phyloP scores from a whole-genome alignment of 2,797 vertebrate genomes.

The Antrozous pallidus region DNA sequence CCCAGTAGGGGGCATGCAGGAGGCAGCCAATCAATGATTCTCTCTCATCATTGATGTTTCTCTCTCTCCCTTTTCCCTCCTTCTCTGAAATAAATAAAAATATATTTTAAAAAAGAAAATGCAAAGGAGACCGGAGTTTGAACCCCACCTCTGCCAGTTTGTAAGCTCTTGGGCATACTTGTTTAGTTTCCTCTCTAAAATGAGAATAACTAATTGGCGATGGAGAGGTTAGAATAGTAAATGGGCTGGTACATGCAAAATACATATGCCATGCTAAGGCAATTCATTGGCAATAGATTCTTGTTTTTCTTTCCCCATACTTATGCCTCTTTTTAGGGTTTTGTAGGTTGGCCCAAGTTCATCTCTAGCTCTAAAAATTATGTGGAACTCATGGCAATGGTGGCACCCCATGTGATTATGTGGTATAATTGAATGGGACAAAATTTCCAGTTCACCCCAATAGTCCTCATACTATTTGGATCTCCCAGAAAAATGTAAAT shows the following conservation, averaged over 20 bases:
- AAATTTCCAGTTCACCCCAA: conserved; percentile 2
- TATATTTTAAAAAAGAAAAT: too few species aligned
- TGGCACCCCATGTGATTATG: neutral
- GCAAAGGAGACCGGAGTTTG: neutral
- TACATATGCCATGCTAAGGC: neutral
- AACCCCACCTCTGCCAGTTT: conserved; percentile 24
- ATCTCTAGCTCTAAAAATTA: conserved; percentile 45
- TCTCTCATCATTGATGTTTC: too few species aligned
- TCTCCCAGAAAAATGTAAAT: conserved; percentile 9
- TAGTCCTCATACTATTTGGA: neutral
- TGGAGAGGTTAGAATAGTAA: neutral
- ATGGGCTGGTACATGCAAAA: neutral
- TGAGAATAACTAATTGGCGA: conserved; percentile 12
- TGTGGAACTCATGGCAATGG: neutral
- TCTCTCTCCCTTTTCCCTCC: too few species aligned
- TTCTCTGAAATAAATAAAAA: too few species aligned
- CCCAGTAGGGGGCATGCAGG: too few species aligned
- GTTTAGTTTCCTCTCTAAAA: neutral
- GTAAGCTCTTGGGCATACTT: neutral
- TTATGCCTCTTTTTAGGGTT: neutral
- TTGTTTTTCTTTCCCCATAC: conserved; percentile 13
- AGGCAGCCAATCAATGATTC: too few species aligned
- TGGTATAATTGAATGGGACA: conserved; percentile 26
- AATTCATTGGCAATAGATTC: conserved; percentile 30
- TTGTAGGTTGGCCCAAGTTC: conserved; percentile 13